Percentiles rank a stretch among this genome's conserved stretches.
Evolutionary conservation across 2,888 invertebrate genomes (phyloP).

Genomic region (Petrolisthes manimaculis): DNA sequence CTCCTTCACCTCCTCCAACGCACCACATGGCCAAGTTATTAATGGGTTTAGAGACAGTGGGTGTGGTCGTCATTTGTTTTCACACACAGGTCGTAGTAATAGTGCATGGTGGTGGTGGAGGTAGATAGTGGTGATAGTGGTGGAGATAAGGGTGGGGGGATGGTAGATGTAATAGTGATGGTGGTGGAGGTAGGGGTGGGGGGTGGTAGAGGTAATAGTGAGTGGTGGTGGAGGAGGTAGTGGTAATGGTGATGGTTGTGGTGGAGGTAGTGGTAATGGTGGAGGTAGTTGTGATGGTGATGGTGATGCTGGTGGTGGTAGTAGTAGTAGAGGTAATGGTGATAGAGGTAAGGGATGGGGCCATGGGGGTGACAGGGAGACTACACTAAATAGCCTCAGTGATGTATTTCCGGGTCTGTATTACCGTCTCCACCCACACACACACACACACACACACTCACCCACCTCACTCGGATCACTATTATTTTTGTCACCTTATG

Average conservation of each 20-base stretch:
- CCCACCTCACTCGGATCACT: background rate
- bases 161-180: background rate
- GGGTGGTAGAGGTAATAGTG: background rate
- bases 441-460: background rate
- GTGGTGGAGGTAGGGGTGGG: background rate
- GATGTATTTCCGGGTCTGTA: background rate
- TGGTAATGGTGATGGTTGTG: background rate
- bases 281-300: no score
- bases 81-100: background rate
- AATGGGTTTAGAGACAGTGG: no score
- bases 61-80: no score
- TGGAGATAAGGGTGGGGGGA: background rate
- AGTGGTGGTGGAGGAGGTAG: background rate
- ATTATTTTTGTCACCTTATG: background rate
- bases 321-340: no score
- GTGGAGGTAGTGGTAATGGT: no score
- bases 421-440: background rate
- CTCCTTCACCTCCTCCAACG: no score
- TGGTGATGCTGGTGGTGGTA: background rate
- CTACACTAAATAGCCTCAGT: background rate
- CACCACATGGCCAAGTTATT: no score
- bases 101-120: background rate
- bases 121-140: background rate
- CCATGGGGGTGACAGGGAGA: background rate
- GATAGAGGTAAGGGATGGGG: background rate